A percentile compares a stretch with the other conserved stretches of the same genome.
phyloP scores from a whole-genome alignment of 2,888 invertebrate species.

The Drosophila stalkeri region DNA sequence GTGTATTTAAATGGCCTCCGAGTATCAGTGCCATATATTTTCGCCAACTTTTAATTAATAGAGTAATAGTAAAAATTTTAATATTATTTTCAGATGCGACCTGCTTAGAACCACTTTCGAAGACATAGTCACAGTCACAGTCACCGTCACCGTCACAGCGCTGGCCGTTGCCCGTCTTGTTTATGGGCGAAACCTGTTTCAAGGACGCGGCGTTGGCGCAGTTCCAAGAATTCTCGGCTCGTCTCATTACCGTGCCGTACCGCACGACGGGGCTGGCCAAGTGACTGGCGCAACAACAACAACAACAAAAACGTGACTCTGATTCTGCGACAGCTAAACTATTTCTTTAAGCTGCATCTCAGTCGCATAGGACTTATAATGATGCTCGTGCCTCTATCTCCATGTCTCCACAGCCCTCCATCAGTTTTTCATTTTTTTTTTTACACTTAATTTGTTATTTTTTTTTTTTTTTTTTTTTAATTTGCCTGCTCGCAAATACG shows the following conservation, averaged over 20 bases:
- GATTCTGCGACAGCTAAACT: conserved; percentile 49
- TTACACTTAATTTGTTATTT: conserved; percentile 63
- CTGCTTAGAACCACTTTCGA: conserved; percentile 18
- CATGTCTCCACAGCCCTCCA: background rate
- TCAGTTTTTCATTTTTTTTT: background rate
- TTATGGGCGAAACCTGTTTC: conserved; percentile 76
- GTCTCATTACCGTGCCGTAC: conserved; percentile 63
- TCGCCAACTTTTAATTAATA: conserved; percentile 61
- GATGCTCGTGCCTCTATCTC: background rate
- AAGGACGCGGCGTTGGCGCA: conserved; percentile 71
- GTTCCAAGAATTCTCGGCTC: conserved; percentile 71
- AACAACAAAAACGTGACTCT: conserved; percentile 60
- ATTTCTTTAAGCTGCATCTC: conserved; percentile 61
- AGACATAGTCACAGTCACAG: conserved; percentile 6
- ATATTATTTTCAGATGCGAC: conserved; percentile 39
- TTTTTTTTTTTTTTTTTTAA: conserved; percentile 64
- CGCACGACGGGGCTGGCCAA: conserved; percentile 13
- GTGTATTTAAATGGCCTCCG: conserved; percentile 65
- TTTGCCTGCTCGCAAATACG: conserved; percentile 21
- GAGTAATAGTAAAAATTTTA: conserved; percentile 65
- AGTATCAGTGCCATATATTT: conserved; percentile 61
- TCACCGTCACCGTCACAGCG: background rate
- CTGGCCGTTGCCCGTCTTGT: conserved; percentile 50
- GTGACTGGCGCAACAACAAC: conserved; percentile 1
- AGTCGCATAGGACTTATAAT: conserved; percentile 38